Percentiles rank a stretch among this genome's conserved stretches.
Evolutionary conservation across 2,888 invertebrate species (phyloP).

Genomic region (Ectemnius cavifrons): DNA sequence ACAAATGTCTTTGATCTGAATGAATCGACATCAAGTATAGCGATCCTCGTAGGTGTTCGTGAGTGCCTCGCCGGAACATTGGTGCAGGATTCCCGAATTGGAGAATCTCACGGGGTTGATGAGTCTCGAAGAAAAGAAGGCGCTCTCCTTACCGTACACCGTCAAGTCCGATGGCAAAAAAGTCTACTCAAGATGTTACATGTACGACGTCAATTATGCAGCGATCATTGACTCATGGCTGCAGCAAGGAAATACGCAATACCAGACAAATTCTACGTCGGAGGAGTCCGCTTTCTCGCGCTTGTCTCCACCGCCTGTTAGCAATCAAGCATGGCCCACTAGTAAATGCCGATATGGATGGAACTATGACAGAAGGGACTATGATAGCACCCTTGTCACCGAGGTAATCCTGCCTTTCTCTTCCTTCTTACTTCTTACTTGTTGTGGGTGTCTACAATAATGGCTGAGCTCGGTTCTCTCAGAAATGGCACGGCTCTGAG

Average conservation of each 20-base stretch:
- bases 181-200: slow-evolving; percentile 79
- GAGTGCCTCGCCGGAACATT: slow-evolving; percentile 85
- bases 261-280: slow-evolving; percentile 50
- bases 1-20: no score
- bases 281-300: slow-evolving; percentile 50
- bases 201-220: slow-evolving; percentile 80
- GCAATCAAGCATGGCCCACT: slow-evolving; percentile 76
- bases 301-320: slow-evolving; percentile 69
- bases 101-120: slow-evolving; percentile 77
- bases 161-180: slow-evolving; percentile 76
- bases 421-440: slow-evolving; percentile 31
- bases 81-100: slow-evolving; percentile 82
- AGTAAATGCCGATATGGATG: slow-evolving; percentile 81
- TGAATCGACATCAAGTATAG: not conserved
- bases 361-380: slow-evolving; percentile 82
- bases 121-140: slow-evolving; percentile 79
- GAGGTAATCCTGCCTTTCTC: slow-evolving; percentile 79
- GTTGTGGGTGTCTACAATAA: no score
- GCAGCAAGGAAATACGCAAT: slow-evolving; percentile 34
- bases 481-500: no score
- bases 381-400: slow-evolving; percentile 83
- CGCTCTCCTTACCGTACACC: slow-evolving; percentile 79
- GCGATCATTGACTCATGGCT: slow-evolving; percentile 72
- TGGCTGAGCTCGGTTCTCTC: no score
- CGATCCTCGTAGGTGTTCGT: slow-evolving; percentile 81